Conservation (phyloP, 2,797 vertebrate species). For the Tokudaia tokunoshimensis region DNA sequence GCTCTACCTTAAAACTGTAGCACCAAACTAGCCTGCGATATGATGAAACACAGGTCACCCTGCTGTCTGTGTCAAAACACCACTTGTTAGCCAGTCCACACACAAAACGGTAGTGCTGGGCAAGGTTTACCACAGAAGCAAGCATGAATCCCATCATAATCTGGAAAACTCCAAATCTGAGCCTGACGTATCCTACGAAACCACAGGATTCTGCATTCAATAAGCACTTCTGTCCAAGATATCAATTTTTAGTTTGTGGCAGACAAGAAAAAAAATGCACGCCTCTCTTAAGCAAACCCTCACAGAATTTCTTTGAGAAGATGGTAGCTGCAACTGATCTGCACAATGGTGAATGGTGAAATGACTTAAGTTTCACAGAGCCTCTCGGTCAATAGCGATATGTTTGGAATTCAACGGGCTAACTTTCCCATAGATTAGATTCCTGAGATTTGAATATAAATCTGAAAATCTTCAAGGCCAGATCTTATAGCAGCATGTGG, state of each 20-base stretch:
- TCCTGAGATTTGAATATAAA: constrained; percentile 26
- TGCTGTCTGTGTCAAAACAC: background rate
- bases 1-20: background rate
- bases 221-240: background rate
- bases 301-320: constrained; percentile 3
- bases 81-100: background rate
- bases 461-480: constrained; percentile 49
- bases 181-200: background rate
- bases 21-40: background rate
- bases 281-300: background rate
- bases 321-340: background rate
- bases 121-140: background rate
- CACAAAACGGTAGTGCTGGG: background rate
- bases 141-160: background rate
- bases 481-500: background rate
- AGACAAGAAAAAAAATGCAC: background rate
- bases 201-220: background rate
- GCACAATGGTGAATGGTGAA: constrained; percentile 4
- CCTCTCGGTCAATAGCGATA: background rate
- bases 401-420: background rate
- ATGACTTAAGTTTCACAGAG: constrained; percentile 12
- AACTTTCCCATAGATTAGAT: background rate
- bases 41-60: background rate
- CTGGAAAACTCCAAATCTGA: background rate
- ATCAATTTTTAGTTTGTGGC: background rate